phyloP scores from a whole-genome alignment of 1,140 invertebrate species.

The Sinella curviseta region DNA sequence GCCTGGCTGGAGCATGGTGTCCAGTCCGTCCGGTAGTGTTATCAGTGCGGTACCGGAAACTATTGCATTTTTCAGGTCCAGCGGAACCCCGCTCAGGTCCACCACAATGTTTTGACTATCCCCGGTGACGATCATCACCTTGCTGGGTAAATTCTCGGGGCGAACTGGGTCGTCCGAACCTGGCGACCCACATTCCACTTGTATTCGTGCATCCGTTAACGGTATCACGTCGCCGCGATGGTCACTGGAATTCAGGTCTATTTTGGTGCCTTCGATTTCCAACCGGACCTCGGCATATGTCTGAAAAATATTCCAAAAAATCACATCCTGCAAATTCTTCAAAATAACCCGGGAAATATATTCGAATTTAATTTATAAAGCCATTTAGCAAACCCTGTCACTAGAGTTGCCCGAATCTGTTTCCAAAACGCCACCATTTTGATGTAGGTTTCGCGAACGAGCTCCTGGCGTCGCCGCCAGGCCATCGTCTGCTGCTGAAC shows the following conservation, averaged over 20 bases:
- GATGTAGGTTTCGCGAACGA: constrained; percentile 11
- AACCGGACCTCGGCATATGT: constrained; percentile 39
- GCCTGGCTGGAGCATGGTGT: constrained; percentile 38
- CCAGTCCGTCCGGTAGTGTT: constrained; percentile 37
- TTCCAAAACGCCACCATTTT: constrained; percentile 37
- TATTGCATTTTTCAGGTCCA: constrained; percentile 45
- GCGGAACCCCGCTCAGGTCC: constrained; percentile 46
- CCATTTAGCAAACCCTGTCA: constrained; percentile 38
- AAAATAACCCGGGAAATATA: no score
- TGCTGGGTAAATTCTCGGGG: constrained; percentile 27
- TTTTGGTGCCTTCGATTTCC: constrained; percentile 37
- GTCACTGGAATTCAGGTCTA: no score
- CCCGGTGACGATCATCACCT: constrained; percentile 49
- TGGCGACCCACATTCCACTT: no score
- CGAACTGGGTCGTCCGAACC: neutral
- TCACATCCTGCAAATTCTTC: no score
- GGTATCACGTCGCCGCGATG: neutral
- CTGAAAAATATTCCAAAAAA: constrained; percentile 23
- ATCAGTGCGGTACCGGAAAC: constrained; percentile 47
- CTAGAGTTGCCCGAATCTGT: constrained; percentile 49
- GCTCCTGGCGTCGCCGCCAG: constrained; percentile 37
- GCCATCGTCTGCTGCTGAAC: constrained; percentile 16
- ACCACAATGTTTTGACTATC: constrained; percentile 50
- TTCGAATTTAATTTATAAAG: neutral
- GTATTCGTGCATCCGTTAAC: neutral